Base-by-base conservation (phyloP, 2,113 vertebrate species). In the Engystomops pustulosus region DNA sequence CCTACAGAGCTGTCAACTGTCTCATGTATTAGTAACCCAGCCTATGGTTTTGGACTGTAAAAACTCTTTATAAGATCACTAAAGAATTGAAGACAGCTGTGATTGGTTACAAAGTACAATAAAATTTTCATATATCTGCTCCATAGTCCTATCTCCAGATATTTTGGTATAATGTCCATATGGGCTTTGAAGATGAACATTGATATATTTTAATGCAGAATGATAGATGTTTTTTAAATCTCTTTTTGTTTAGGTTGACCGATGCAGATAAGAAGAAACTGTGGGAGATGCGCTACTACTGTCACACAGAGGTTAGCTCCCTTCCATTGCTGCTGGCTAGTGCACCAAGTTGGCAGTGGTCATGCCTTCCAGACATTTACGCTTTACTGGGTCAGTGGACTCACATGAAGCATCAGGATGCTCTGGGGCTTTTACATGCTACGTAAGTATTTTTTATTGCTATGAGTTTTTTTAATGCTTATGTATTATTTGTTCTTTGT, bases 281-380 rank as follows among this genome's bases (percentile, higher is more conserved):
- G 86, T 98, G 97, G 97, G 97, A 99, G 90, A 98, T 97, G 89
- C 95, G 95, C 0, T 94, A 96, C 34, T 97, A 96, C 86, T 98
- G 96, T 88, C 96, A 98, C 79, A 51, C 90, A 0, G 92, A 97
- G 41, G 92, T 95, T 8, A 93, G 94, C 0, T 94, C 95, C 0
- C 93, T 99, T 74, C 97, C 97, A 27, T 90, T 99, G 93, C 93
- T 99, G 65, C 94, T 99, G 20, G 95, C 96, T 87, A 99, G 97
- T 1, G 96, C 97, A 9, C 97, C 97, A 89, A 96, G 96, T 89
- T 99, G 98, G 98, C 94, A 99, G 89, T 99, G 97, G 97, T 93
- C 95, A 17, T 96, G 96, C 79, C 94, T 99, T 86, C 97, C 98
- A 0, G 96, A 99, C 84, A 96, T 97, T 93, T 99, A 99, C 4